Evolutionary conservation across 2,888 invertebrate species (phyloP).

Genomic region (Lycia hirtaria): DNA sequence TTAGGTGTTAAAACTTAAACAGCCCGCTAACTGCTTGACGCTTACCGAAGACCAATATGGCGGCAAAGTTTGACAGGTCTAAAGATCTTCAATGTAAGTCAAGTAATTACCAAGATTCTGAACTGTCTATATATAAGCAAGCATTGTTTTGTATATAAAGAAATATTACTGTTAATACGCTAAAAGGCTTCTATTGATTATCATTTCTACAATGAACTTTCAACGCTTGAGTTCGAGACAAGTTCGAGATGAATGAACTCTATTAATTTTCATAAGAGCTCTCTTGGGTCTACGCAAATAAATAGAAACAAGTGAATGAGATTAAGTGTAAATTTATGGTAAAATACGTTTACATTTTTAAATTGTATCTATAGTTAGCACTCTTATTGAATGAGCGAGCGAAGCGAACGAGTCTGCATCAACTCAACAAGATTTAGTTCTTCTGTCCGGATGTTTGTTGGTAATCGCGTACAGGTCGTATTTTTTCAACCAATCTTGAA

Average conservation of each 20-base stretch:
- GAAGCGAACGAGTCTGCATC: too few species aligned
- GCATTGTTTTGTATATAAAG: neutral
- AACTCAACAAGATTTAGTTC: too few species aligned
- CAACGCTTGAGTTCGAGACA: neutral
- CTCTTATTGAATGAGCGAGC: too few species aligned
- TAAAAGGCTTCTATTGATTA: constrained; percentile 7
- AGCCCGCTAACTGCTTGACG: too few species aligned
- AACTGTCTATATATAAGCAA: neutral
- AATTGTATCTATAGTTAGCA: neutral
- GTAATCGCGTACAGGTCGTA: too few species aligned
- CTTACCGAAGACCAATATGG: too few species aligned
- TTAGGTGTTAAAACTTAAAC: too few species aligned
- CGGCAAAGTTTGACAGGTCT: too few species aligned
- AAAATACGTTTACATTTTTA: neutral
- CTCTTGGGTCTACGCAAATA: neutral
- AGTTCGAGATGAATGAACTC: neutral
- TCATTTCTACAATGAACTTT: neutral
- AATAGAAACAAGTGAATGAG: neutral
- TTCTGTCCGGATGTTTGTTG: too few species aligned
- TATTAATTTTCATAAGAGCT: constrained; percentile 11
- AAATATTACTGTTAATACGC: neutral
- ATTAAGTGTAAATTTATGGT: neutral
- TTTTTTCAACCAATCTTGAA: too few species aligned
- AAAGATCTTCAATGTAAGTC: neutral
- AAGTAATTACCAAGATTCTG: neutral